Conservation (phyloP, 2,797 vertebrate genomes). For the Apodemus agrarius region DNA sequence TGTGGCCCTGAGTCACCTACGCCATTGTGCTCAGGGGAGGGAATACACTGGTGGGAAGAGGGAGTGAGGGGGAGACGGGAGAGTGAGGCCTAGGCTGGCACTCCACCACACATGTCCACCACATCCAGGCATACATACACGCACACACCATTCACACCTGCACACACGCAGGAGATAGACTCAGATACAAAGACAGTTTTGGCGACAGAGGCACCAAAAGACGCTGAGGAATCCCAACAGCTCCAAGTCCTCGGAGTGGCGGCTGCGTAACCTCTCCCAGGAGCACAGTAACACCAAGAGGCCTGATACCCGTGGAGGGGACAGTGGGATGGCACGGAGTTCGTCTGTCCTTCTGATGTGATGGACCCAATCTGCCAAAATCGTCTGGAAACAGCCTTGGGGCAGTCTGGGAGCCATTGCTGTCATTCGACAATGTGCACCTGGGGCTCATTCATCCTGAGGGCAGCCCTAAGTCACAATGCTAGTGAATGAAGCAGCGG, state of each 20-base stretch:
- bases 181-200: background rate
- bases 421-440: background rate
- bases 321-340: background rate
- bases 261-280: background rate
- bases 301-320: background rate
- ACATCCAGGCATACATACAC: background rate
- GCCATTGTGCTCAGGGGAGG: background rate
- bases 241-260: background rate
- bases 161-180: background rate
- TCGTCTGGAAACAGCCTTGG: background rate
- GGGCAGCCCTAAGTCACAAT: background rate
- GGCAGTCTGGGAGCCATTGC: background rate
- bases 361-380: background rate
- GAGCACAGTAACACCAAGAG: background rate
- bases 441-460: background rate
- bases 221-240: background rate
- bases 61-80: no score
- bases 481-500: background rate
- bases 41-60: no score
- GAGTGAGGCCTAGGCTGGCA: no score
- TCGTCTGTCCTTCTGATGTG: constrained; percentile 16
- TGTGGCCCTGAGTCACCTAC: background rate
- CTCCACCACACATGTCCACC: background rate
- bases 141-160: background rate
- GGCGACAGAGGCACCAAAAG: constrained; percentile 55